A percentile compares a stretch with the other conserved stretches of the same genome.
These are phyloP conservation scores for Uloborus plumipes DNA, from an alignment of 2,888 invertebrate species.

Conservation along the genomic window DNA sequence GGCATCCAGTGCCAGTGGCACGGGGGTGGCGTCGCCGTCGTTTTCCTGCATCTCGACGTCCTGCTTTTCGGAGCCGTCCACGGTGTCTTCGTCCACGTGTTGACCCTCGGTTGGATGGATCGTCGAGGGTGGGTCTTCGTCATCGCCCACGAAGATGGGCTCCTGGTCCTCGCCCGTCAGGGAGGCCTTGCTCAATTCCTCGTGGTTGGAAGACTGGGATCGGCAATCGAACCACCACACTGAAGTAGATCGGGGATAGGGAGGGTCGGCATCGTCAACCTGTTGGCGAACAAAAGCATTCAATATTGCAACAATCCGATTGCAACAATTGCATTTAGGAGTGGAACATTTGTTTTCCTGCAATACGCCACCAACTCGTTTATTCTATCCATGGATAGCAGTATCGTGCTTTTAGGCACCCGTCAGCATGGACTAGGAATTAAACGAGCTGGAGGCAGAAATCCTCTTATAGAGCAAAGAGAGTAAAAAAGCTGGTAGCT, in stretches of 20 bases:
- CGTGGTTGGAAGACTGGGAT: conserved; percentile 43
- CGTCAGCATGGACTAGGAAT: too few relatives aligned
- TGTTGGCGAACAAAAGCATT: conserved; percentile 70
- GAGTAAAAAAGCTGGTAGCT: too few relatives aligned
- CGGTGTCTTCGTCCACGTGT: conserved; percentile 34
- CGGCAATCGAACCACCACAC: conserved; percentile 97
- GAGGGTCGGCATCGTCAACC: conserved; percentile 88
- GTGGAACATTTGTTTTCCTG: too few relatives aligned
- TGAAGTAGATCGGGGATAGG: conserved; percentile 89
- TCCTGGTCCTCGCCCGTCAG: conserved; percentile 21
- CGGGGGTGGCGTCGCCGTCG: conserved; percentile 19
- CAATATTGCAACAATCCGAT: too few relatives aligned
- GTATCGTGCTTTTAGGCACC: too few relatives aligned
- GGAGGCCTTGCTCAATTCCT: conserved; percentile 46
- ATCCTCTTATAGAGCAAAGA: too few relatives aligned
- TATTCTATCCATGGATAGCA: too few relatives aligned
- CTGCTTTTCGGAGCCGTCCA: conserved; percentile 53
- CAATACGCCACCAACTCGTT: too few relatives aligned
- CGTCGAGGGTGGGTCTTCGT: conserved; percentile 13
- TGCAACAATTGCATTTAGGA: too few relatives aligned
- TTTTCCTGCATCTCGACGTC: conserved; percentile 42
- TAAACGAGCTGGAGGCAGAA: too few relatives aligned
- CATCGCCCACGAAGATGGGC: conserved; percentile 35
- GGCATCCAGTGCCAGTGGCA: conserved; percentile 2
- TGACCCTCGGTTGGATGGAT: conserved; percentile 7